Percentiles rank a stretch among this genome's conserved stretches.
Evolutionary conservation across 2,888 invertebrate species (phyloP).

Genomic region (Clunio marinus): DNA sequence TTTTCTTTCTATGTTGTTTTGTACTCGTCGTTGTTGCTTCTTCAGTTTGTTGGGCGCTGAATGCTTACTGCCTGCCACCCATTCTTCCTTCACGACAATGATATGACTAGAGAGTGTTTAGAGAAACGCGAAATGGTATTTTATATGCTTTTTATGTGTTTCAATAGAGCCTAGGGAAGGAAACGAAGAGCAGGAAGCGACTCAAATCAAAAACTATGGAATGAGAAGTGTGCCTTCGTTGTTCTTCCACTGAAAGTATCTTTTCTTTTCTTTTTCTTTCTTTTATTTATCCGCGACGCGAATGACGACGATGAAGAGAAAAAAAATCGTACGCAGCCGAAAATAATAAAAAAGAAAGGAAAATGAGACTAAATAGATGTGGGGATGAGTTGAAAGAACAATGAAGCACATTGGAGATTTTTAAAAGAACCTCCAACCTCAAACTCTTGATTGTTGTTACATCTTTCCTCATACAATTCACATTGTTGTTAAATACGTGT

Average conservation of each 20-base stretch:
- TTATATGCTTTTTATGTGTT: constrained; percentile 38
- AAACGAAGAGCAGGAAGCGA: background rate
- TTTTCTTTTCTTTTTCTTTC: constrained; percentile 8
- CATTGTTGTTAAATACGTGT: constrained; percentile 17
- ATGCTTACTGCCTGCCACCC: too few relatives aligned
- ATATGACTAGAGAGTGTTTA: constrained; percentile 38
- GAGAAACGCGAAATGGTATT: constrained; percentile 37
- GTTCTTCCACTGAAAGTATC: background rate
- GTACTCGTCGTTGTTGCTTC: too few relatives aligned
- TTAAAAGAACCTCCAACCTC: background rate
- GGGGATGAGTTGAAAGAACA: constrained; percentile 6
- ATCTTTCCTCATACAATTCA: background rate
- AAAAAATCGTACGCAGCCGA: constrained; percentile 13
- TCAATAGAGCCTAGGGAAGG: constrained; percentile 16
- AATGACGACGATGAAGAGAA: background rate
- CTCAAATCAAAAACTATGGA: constrained; percentile 8
- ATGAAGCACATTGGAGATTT: background rate
- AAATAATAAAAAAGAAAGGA: constrained; percentile 6
- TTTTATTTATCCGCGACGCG: background rate
- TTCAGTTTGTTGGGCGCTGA: too few relatives aligned
- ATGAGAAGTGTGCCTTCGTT: background rate
- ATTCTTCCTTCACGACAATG: background rate
- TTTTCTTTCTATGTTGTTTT: constrained; percentile 4
- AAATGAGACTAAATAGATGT: too few relatives aligned
- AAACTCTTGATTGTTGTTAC: too few relatives aligned